Evolutionary conservation across 2,797 vertebrate species (phyloP).

Genomic region (Okamejei kenojei): DNA sequence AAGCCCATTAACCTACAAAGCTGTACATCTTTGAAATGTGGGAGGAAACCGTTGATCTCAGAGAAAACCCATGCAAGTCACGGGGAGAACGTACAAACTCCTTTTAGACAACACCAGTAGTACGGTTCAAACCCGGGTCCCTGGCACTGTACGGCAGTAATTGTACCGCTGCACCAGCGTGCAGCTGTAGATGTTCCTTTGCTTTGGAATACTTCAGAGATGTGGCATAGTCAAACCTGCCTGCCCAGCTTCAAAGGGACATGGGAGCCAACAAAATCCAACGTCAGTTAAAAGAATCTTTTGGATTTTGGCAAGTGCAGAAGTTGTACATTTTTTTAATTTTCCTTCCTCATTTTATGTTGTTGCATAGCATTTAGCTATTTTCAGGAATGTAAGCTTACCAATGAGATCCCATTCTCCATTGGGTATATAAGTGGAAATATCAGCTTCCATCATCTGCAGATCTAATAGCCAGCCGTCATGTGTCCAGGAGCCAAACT

Average conservation of each 20-base stretch:
- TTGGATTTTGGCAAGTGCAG: neutral
- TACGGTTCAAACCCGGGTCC: too few relatives aligned
- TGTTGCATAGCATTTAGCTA: neutral
- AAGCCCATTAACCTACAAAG: too few relatives aligned
- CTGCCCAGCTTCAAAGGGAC: neutral
- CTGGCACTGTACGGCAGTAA: too few relatives aligned
- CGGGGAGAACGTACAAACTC: too few relatives aligned
- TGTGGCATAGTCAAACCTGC: neutral
- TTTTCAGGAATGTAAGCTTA: constrained; percentile 48
- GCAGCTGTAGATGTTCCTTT: neutral
- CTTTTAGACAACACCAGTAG: too few relatives aligned
- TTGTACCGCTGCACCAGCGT: too few relatives aligned
- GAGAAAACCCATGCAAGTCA: too few relatives aligned
- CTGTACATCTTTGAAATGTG: too few relatives aligned
- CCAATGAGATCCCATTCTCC: constrained; percentile 88
- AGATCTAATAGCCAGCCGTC: constrained; percentile 82
- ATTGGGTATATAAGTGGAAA: constrained; percentile 82
- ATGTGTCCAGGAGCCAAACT: constrained; percentile 89
- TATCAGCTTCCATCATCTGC: constrained; percentile 81
- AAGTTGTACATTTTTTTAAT: neutral
- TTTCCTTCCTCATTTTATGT: neutral
- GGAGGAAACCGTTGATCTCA: too few relatives aligned
- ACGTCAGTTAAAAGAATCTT: neutral
- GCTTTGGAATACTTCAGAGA: too few relatives aligned
- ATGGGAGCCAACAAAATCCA: neutral